Evolutionary conservation across 2,888 invertebrate species (phyloP), one percentile per base, ranked within the genome.

Genomic region (Sicus ferrugineus): DNA sequence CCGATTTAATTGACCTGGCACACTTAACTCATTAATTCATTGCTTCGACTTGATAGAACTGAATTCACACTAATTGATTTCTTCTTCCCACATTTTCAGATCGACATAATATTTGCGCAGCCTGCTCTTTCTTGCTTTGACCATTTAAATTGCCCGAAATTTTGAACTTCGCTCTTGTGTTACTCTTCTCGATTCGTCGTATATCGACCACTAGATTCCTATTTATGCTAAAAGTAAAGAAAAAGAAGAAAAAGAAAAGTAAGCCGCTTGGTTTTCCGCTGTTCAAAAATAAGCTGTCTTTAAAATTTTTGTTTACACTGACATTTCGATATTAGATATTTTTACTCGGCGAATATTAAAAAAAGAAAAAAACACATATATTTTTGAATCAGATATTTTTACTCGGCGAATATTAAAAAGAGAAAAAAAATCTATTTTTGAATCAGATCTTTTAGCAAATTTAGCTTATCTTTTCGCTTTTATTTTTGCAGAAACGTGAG

Each of bases 241-340:
- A 14, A 56, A 14, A 56, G 28, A 30, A 56, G 5, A 3, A 46
- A 9, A 46, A 46, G 19, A 46, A 46, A 46, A 3, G 3, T 46
- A 3, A n/a, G 6, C 19, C n/a, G 14, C 3, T 46, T 42, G n/a
- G 14, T 30, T 61, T 61, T 61, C 46, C 61, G 42, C 34, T 64
- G 34, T 50, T 31, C 50, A 19, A 64, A 64, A 64, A 64, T 34
- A 34, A 65, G 54, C n/a, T 65, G n/a, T 65, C 54, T 54, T 30
- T 3, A 66, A 65, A 66, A 56, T 56, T 28, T 66, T 66, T 66
- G 58, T 56, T 56, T 56, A 56, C 56, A 58, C 56, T 58, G 46
- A 46, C 66, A 58, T 66, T 66, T 66, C 66, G 66, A 54, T 66
- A 42, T 38, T 56, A 28, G 50, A 64, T 50, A 64, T 64, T 64